A percentile compares a stretch with the other conserved stretches of the same genome.
These are phyloP conservation scores for Pseudomugil gertrudae DNA, from an alignment of 2,797 vertebrate genomes.

Conservation along the genomic window DNA sequence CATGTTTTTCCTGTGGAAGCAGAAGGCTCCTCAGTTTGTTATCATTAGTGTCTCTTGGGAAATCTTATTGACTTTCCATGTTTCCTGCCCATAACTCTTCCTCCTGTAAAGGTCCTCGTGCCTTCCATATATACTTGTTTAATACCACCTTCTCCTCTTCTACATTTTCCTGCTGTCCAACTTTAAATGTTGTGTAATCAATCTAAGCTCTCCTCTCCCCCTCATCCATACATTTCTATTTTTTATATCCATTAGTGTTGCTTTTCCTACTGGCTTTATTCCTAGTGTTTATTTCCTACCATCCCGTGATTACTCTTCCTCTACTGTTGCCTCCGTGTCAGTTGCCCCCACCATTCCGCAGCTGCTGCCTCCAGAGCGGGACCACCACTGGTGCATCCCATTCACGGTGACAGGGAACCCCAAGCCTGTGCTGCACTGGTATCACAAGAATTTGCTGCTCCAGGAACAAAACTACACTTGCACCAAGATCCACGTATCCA, in stretches of 20 bases:
- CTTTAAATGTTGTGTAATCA: conserved; percentile 29
- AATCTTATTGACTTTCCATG: conserved; percentile 69
- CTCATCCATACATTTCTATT: conserved; percentile 5
- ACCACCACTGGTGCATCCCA: conserved; percentile 98
- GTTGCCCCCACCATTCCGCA: conserved; percentile 93
- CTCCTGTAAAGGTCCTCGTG: conserved; percentile 69
- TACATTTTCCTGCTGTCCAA: conserved; percentile 37
- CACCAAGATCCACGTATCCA: conserved; percentile 89
- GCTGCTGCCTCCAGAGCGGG: conserved; percentile 86
- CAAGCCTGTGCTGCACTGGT: conserved; percentile 91
- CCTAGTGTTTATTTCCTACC: conserved; percentile 63
- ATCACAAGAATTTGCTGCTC: conserved; percentile 85
- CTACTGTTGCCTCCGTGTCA: conserved; percentile 73
- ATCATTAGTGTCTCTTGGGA: conserved; percentile 61
- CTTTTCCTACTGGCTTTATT: conserved; percentile 55
- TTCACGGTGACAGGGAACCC: conserved; percentile 97
- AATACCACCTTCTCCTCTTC: conserved; percentile 28
- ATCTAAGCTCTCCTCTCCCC: conserved; percentile 4
- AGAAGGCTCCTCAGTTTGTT: conserved; percentile 56
- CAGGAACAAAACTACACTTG: conserved; percentile 91
- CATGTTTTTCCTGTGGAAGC: conserved; percentile 48
- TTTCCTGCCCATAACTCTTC: conserved; percentile 75
- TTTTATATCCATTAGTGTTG: conserved; percentile 40
- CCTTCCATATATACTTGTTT: conserved; percentile 39
- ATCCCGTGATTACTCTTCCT: conserved; percentile 72